Base-by-base conservation (phyloP, 2,797 vertebrate species). In the Clarias fuscus region DNA sequence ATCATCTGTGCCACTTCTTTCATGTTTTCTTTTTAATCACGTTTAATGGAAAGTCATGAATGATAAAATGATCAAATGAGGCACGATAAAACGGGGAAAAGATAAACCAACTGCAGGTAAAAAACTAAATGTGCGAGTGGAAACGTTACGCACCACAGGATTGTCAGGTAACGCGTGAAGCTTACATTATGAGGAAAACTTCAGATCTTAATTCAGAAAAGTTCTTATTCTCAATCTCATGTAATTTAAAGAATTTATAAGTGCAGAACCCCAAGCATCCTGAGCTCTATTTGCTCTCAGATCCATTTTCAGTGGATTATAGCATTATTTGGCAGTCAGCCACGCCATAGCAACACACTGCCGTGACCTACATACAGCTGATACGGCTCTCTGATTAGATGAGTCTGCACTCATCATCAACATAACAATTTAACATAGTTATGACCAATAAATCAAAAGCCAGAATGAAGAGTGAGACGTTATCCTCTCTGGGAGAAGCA, bases 361-460 rank as follows among this genome's bases (percentile, higher is more conserved):
- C 93, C 78, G 89, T 96, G 94, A 95, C 95, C 95, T 93, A 95
- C 94, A 95, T 96, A 95, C 93, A 92, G 92, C 89, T 85, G 87
- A 67, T 33, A 87, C 88, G 62, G 87, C 40, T 76, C 84, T 85
- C 87, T 90, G 92, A 95, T 95, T 95, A 94, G 95, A 92, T 92
- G 83, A 37, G 88, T 84, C 27, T 37, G 89, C 92, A 90, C 90
- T 79, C 84, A 90, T 86, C 88, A 87, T 71, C 84, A 77, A 92
- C 89, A 93, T 93, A 92, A 92, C 93, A 93, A 94, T 93, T 93
- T 90, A 93, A 48, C 83, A 61, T 59, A 48, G 77, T 87, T 75
- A 81, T 75, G 79, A 77, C 79, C 75, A 78, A 70, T 86, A 75
- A 85, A 77, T 85, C 79, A 61, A 85, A 80, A 83, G 80, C 56